A percentile compares a stretch with the other conserved stretches of the same genome.
phyloP scores from a whole-genome alignment of 2,888 invertebrate species.

The Drosophila melanosoma region DNA sequence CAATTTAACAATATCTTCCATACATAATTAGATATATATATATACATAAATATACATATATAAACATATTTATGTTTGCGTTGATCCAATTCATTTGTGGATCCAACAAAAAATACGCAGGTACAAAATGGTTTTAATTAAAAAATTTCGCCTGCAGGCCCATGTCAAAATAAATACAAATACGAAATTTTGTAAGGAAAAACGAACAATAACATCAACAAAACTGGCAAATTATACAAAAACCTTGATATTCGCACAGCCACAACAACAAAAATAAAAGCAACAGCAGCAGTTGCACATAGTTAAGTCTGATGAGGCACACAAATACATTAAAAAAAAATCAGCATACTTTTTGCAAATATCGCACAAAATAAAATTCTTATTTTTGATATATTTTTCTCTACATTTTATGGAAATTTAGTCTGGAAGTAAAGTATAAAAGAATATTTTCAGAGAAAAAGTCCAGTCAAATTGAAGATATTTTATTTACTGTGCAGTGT shows the following conservation, averaged over 20 bases:
- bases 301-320: background rate
- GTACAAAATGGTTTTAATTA: constrained; percentile 40
- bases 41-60: constrained; percentile 5
- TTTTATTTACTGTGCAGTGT: background rate
- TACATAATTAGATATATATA: constrained; percentile 1
- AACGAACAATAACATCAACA: constrained; percentile 48
- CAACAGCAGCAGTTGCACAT: constrained; percentile 15
- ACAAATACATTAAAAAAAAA: background rate
- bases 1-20: constrained; percentile 11
- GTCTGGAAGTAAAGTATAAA: background rate
- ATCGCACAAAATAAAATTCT: background rate
- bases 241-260: constrained; percentile 44
- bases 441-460: background rate
- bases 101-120: constrained; percentile 28
- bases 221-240: constrained; percentile 41
- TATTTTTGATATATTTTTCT: too few species aligned
- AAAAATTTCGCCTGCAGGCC: constrained; percentile 29
- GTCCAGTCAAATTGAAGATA: background rate
- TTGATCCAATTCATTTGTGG: constrained; percentile 33
- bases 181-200: constrained; percentile 33
- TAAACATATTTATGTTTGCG: constrained; percentile 14
- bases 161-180: constrained; percentile 46
- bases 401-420: background rate
- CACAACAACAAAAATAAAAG: constrained; percentile 44
- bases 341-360: background rate